phyloP scores from a whole-genome alignment of 2,888 invertebrate genomes.

The Clanis bilineata region DNA sequence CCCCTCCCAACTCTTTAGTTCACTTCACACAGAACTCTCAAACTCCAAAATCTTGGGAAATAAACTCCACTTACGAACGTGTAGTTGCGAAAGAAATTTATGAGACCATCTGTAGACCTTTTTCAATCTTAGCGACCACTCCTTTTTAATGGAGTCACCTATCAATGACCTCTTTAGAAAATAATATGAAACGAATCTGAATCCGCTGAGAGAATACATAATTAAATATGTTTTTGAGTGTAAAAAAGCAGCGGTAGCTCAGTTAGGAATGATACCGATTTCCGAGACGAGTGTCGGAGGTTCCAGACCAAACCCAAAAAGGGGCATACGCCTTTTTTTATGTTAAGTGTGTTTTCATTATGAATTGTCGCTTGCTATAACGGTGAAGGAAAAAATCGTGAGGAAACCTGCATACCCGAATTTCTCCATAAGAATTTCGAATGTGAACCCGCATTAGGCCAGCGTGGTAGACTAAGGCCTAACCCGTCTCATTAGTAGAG shows the following conservation, averaged over 20 bases:
- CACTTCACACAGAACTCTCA: conserved; percentile 28
- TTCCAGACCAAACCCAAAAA: too few species aligned
- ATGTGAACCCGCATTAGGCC: too few species aligned
- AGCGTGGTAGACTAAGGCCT: too few species aligned
- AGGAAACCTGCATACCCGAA: too few species aligned
- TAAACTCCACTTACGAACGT: conserved; percentile 69
- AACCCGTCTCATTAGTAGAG: not conserved
- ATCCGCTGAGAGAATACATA: conserved; percentile 25
- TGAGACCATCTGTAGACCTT: conserved; percentile 64
- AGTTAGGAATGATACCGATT: not conserved
- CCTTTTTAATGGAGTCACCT: conserved; percentile 56
- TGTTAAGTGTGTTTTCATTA: too few species aligned
- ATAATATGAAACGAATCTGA: conserved; percentile 25
- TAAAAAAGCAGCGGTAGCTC: too few species aligned
- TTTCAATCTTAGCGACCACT: conserved; percentile 56
- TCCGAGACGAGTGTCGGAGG: too few species aligned
- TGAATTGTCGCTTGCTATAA: too few species aligned
- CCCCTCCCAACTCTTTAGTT: conserved; percentile 13
- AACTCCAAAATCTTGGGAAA: conserved; percentile 63
- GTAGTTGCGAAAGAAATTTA: conserved; percentile 69
- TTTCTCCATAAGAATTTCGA: too few species aligned
- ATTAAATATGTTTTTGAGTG: not conserved
- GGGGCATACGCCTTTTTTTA: too few species aligned
- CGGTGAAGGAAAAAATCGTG: too few species aligned
- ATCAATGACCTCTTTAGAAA: conserved; percentile 29